Evolutionary conservation across 2,888 invertebrate genomes (phyloP).

Genomic region (Adineta ricciae): DNA sequence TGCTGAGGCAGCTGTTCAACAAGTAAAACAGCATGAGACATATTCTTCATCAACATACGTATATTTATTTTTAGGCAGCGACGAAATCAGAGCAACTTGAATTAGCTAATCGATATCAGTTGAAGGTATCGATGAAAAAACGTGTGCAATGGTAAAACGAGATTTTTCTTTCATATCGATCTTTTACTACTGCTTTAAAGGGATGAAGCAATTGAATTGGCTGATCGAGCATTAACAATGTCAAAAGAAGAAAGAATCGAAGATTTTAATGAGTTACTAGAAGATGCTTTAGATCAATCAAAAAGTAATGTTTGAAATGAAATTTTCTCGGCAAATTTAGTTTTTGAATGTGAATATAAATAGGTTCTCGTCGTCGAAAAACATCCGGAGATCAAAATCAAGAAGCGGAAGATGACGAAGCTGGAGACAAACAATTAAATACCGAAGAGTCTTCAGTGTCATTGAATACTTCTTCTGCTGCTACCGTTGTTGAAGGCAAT

Average conservation of each 20-base stretch:
- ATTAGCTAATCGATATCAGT: conserved; percentile 26
- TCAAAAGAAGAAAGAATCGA: conserved; percentile 1
- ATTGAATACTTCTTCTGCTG: background rate
- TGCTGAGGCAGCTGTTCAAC: conserved; percentile 24
- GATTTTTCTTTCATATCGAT: too few relatives aligned
- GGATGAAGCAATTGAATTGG: conserved; percentile 22
- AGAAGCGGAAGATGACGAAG: background rate
- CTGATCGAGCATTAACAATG: conserved; percentile 4
- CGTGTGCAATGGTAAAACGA: conserved; percentile 24
- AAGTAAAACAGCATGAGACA: background rate
- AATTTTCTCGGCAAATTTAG: too few relatives aligned
- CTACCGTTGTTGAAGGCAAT: background rate
- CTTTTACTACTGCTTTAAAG: too few relatives aligned
- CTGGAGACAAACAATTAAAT: background rate
- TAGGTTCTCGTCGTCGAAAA: background rate
- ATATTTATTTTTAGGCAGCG: background rate
- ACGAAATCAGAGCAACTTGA: conserved; percentile 29
- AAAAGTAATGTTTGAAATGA: background rate
- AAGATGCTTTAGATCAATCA: background rate
- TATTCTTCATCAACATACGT: background rate
- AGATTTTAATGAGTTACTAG: background rate
- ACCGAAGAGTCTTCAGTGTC: background rate
- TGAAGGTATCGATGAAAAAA: conserved; percentile 26
- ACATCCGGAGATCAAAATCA: background rate
- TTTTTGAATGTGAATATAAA: background rate